Base-by-base conservation (phyloP, 1,140 invertebrate species). In the Eubasilissa regina region DNA sequence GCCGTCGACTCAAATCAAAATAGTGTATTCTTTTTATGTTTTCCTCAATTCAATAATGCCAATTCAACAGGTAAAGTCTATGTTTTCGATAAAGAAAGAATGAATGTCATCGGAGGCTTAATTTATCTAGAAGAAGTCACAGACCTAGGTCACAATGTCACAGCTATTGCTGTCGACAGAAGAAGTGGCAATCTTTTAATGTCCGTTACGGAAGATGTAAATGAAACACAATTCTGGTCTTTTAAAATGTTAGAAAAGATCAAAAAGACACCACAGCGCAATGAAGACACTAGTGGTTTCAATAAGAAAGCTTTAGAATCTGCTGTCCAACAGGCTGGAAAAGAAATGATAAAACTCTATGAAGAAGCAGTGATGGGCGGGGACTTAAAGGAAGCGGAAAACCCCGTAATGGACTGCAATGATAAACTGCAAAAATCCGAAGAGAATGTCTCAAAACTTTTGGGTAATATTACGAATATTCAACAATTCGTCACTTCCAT, bases 251-350 rank as follows among this genome's bases (percentile, higher is more conserved):
- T 75, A 53, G 51, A 73, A 21, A 73, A 73, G 21, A 73, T 73
- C 12, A 21, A 75, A 19, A 75, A 75, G 43, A 44, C 35, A 7
- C 53, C 53, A 1, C 11, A 43, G 44, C 15, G 35, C 15, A 60
- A 58, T 12, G 15, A 44, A 19, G 21, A 35, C 15, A 11, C n/a
- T 21, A 58, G 11, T 15, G 35, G 51, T 0, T 44, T 58, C n/a
- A 75, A 75, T 35, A 75, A 58, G 44, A 13, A 45, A 45, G 73
- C 73, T 9, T 19, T 75, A 43, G 53, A 58, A 19, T 75, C 73
- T 1, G 51, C 53, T 0, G 44, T 58, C 9, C 12, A 35, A 15
- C 35, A 43, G 11, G 55, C 53, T 60, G 11, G 25, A 0, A 75
- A 55, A n/a, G 12, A 75, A 4, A 75, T 75, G 0, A 45, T 75